Conservation (phyloP, 2,888 invertebrate genomes). For the Panzeria rudis region DNA sequence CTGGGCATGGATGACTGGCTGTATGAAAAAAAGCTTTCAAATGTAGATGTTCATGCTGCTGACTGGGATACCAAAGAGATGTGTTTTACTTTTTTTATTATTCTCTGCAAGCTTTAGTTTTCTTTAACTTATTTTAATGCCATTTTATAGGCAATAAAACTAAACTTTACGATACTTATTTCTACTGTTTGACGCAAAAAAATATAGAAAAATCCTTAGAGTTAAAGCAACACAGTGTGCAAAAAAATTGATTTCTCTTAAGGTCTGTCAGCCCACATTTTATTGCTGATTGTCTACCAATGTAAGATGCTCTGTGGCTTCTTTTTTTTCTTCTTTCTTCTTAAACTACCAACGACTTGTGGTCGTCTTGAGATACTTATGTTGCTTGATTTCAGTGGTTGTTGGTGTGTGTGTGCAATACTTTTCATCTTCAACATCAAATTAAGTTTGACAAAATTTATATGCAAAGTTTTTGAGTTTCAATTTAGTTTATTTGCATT, state of each 20-base stretch:
- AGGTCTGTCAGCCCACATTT: slow-evolving; percentile 23
- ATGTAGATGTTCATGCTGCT: slow-evolving; percentile 1
- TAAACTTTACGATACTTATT: slow-evolving; percentile 69
- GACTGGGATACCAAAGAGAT: background rate
- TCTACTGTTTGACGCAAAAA: slow-evolving; percentile 24
- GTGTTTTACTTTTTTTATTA: background rate
- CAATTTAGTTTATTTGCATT: slow-evolving; percentile 65
- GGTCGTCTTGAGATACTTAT: slow-evolving; percentile 50
- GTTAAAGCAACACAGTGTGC: background rate
- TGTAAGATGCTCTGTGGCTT: slow-evolving; percentile 29
- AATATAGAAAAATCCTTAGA: slow-evolving; percentile 10
- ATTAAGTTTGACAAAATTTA: slow-evolving; percentile 73
- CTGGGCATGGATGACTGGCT: slow-evolving; percentile 27
- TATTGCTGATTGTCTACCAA: slow-evolving; percentile 18
- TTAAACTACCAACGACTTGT: slow-evolving; percentile 63
- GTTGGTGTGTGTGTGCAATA: slow-evolving; percentile 13
- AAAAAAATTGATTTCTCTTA: slow-evolving; percentile 25
- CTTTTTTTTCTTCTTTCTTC: slow-evolving; percentile 8
- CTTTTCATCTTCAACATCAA: slow-evolving; percentile 70
- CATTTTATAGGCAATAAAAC: slow-evolving; percentile 73
- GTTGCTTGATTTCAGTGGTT: background rate
- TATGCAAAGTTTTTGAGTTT: slow-evolving; percentile 69
- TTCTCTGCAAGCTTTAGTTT: background rate
- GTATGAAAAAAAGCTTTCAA: slow-evolving; percentile 17
- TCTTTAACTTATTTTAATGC: slow-evolving; percentile 64